phyloP scores from a whole-genome alignment of 1,140 invertebrate species.

The Lasioglossum albipes region DNA sequence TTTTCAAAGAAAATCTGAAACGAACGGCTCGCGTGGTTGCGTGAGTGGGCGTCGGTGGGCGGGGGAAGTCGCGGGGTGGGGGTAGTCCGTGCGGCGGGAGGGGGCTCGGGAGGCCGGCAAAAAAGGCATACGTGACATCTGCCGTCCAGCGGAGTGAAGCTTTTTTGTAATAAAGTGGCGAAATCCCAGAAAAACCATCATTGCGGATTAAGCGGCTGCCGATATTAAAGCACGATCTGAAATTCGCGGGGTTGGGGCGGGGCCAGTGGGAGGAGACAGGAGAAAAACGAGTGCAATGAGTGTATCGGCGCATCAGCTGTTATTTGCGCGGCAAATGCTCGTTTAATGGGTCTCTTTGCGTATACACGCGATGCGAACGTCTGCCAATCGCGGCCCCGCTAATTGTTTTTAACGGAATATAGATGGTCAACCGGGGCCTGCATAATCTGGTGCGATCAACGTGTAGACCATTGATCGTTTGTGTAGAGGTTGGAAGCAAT shows the following conservation, averaged over 20 bases:
- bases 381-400: constrained; percentile 22
- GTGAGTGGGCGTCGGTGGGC: background rate
- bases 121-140: constrained; percentile 74
- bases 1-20: constrained; percentile 27
- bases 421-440: too few relatives aligned
- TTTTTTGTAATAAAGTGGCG: constrained; percentile 78
- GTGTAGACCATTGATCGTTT: too few relatives aligned
- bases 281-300: constrained; percentile 40
- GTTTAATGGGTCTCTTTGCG: constrained; percentile 58
- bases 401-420: constrained; percentile 31
- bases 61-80: background rate
- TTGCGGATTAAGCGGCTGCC: constrained; percentile 72
- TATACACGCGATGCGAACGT: constrained; percentile 45
- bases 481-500: too few relatives aligned
- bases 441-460: too few relatives aligned
- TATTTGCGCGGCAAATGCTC: constrained; percentile 62
- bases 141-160: constrained; percentile 61
- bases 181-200: constrained; percentile 71
- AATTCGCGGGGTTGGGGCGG: constrained; percentile 50
- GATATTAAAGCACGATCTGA: constrained; percentile 74
- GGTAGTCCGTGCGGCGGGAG: constrained; percentile 8
- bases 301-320: constrained; percentile 51
- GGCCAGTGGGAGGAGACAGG: background rate
- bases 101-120: constrained; percentile 25
- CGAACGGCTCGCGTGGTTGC: constrained; percentile 47